These are phyloP conservation scores for Poicephalus gulielmi DNA, from an alignment of 2,113 vertebrate species.

Conservation along the genomic window DNA sequence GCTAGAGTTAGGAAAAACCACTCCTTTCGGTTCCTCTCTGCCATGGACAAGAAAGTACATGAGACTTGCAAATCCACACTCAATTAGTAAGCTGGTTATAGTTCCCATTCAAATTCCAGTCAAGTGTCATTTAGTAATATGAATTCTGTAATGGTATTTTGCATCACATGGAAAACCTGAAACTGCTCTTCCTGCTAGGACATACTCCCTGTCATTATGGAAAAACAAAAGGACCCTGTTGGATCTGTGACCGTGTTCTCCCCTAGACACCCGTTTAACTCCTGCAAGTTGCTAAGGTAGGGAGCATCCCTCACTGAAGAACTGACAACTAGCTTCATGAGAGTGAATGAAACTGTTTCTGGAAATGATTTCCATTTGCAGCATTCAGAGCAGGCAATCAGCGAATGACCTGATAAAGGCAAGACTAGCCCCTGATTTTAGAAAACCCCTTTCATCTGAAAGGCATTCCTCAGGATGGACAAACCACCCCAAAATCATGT, in stretches of 20 bases:
- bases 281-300: background rate
- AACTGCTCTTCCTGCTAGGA: background rate
- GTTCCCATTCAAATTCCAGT: background rate
- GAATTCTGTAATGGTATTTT: background rate
- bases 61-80: background rate
- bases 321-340: background rate
- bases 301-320: background rate
- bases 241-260: background rate
- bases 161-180: background rate
- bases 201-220: background rate
- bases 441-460: background rate
- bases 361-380: background rate
- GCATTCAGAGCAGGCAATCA: background rate
- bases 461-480: background rate
- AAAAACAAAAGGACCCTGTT: background rate
- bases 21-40: background rate
- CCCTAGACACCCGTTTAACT: background rate
- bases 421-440: background rate
- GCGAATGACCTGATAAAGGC: background rate
- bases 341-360: background rate
- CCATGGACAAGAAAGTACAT: background rate
- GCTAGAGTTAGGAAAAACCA: background rate
- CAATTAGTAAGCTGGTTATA: background rate
- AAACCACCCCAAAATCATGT: background rate
- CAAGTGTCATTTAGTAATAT: background rate